These are phyloP conservation scores for Micrastur ruficollis DNA, from an alignment of 2,797 vertebrate species.

Conservation along the genomic window DNA sequence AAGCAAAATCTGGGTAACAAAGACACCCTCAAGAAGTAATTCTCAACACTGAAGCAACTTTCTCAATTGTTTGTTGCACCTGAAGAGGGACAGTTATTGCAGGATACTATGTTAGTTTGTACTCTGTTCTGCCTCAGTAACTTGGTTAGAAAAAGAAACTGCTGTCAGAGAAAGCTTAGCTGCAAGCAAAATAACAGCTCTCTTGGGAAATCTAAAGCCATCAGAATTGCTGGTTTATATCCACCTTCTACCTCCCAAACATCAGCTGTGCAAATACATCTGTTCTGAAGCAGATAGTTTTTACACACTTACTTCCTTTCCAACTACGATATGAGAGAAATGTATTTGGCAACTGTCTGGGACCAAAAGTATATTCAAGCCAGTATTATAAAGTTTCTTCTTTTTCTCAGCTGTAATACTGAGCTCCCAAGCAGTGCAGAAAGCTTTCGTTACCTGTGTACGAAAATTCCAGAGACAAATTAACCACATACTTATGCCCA, in stretches of 20 bases:
- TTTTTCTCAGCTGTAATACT: neutral
- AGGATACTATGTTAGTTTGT: neutral
- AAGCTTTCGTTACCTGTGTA: neutral
- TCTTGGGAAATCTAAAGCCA: slow-evolving; percentile 22
- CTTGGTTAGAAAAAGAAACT: slow-evolving; percentile 1
- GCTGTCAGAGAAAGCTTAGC: slow-evolving; percentile 40
- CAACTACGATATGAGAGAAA: slow-evolving; percentile 15
- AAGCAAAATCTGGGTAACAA: neutral
- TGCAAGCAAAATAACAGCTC: slow-evolving; percentile 24
- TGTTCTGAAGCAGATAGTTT: slow-evolving; percentile 29
- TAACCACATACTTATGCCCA: neutral
- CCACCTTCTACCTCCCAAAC: slow-evolving; percentile 16
- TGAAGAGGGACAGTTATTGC: neutral
- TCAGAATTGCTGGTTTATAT: slow-evolving; percentile 36
- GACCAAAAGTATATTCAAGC: neutral
- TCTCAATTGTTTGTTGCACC: neutral
- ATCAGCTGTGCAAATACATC: slow-evolving; percentile 65
- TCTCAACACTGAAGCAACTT: neutral
- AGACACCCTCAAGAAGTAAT: neutral
- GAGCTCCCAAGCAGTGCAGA: neutral
- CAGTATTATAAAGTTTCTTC: neutral
- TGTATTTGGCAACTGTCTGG: slow-evolving; percentile 22
- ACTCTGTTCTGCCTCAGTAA: neutral
- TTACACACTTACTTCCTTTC: slow-evolving; percentile 26
- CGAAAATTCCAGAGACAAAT: neutral